Percentiles rank a stretch among this genome's conserved stretches.
Conservation (phyloP, 2,797 vertebrate genomes). For the Peromyscus attwateri region DNA sequence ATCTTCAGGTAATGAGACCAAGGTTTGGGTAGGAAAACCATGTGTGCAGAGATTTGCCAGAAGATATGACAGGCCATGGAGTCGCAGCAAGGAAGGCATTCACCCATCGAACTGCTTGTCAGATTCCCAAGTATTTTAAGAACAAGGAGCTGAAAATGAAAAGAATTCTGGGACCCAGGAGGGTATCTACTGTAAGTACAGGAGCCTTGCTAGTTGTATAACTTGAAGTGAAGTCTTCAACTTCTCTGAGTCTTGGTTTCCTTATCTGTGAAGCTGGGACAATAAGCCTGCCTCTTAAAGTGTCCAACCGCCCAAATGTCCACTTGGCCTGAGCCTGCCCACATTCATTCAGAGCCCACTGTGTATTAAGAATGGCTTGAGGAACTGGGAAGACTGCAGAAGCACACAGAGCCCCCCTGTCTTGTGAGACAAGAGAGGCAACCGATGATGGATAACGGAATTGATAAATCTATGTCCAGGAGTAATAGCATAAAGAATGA, state of each 20-base stretch:
- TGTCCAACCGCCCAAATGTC: not conserved
- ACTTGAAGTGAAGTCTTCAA: not conserved
- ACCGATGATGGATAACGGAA: not conserved
- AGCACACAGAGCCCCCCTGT: not conserved
- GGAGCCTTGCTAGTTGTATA: not conserved
- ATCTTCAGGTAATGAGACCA: not conserved
- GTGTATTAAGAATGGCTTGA: not conserved
- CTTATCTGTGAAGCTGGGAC: not conserved
- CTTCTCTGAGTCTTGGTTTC: not conserved
- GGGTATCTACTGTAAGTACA: not conserved
- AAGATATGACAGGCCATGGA: not conserved
- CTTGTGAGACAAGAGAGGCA: not conserved
- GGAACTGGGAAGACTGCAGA: too few relatives aligned
- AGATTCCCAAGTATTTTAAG: constrained; percentile 11
- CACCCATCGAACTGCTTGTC: not conserved
- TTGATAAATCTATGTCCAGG: not conserved
- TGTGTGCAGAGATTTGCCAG: not conserved
- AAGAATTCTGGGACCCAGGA: not conserved
- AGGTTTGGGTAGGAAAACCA: not conserved
- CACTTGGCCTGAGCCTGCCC: not conserved
- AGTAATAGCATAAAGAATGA: not conserved
- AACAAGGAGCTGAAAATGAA: constrained; percentile 41
- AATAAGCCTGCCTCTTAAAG: not conserved
- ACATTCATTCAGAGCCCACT: not conserved
- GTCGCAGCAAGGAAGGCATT: not conserved